Evolutionary conservation across 2,113 vertebrate genomes (phyloP).

Genomic region (Rhizomys pruinosus): DNA sequence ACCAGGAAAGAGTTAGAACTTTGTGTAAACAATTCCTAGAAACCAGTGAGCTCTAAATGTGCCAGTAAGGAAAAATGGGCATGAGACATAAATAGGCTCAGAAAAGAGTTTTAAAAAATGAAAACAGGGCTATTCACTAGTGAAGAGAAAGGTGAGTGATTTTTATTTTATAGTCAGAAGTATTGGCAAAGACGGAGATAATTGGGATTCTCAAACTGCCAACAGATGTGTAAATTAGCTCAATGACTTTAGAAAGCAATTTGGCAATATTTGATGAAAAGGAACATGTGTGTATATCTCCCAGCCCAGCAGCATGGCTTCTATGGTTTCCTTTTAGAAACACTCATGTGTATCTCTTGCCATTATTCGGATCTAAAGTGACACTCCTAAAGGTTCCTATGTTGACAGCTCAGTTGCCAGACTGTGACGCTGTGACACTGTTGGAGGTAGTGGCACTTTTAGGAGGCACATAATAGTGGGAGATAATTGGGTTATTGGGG

Average conservation of each 20-base stretch:
- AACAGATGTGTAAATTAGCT: background rate
- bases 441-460: background rate
- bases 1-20: background rate
- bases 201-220: background rate
- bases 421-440: too few relatives aligned
- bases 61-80: background rate
- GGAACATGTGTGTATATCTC: rapidly evolving
- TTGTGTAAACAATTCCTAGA: background rate
- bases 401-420: background rate
- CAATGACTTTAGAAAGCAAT: background rate
- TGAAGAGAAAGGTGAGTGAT: background rate
- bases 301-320: background rate
- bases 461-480: background rate
- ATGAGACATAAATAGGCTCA: background rate
- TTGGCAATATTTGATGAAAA: background rate
- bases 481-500: background rate
- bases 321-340: background rate
- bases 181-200: background rate
- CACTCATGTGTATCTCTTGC: background rate
- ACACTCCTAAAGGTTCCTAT: too few relatives aligned
- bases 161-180: background rate
- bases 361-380: background rate
- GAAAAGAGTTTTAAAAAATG: background rate
- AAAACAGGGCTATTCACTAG: background rate
- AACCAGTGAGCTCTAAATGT: background rate